Evolutionary conservation across 2,113 vertebrate species (phyloP), one percentile per base, ranked within the genome.

Genomic region (Erpornis zantholeuca): DNA sequence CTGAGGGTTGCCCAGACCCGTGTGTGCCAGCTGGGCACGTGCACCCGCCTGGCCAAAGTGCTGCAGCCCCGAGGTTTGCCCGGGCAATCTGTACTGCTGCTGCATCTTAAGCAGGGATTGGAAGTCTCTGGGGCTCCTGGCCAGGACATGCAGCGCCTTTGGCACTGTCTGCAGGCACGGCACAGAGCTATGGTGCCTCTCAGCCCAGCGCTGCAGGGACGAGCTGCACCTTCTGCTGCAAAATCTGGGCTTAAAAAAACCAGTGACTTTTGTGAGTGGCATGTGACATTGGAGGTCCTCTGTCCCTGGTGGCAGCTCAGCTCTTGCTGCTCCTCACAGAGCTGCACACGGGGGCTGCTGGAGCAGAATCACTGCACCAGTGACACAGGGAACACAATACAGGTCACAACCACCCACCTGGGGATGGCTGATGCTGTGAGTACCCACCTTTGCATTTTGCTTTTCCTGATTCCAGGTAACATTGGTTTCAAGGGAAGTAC

Each of bases 211-310:
- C 28, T 82, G 29, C 29, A 21, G 45, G 2, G n/a, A 20, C 16
- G 3, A 75, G 42, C 71, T 76, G 75, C 21, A 20, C n/a, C 35
- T 80, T 47, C 81, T 86, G 71, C 65, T 79, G 66, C 61, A 61
- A 86, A 82, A 56, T 35, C 33, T 65, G 36, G 1, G 15, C 42
- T 53, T 35, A 57, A 57, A 76, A 63, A 76, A 40, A 42, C 23
- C 60, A 21, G 60, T 9, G 42, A 42, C 45, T 27, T 64, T 52
- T 52, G 28, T 50, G 60, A 59, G 49, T 15, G 21, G 29, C 68
- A 21, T 2, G 50, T 1, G 2, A 28, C 0, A 0, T 7, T 2
- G 2, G 45, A 70, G 65, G 9, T 31, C 15, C 50, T 49, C 56
- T 5, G 1, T 29, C 50, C 36, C 54, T 35, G 18, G 54, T 33